Evolutionary conservation across 2,888 invertebrate genomes (phyloP).

Genomic region (Carterocephalus palaemon): DNA sequence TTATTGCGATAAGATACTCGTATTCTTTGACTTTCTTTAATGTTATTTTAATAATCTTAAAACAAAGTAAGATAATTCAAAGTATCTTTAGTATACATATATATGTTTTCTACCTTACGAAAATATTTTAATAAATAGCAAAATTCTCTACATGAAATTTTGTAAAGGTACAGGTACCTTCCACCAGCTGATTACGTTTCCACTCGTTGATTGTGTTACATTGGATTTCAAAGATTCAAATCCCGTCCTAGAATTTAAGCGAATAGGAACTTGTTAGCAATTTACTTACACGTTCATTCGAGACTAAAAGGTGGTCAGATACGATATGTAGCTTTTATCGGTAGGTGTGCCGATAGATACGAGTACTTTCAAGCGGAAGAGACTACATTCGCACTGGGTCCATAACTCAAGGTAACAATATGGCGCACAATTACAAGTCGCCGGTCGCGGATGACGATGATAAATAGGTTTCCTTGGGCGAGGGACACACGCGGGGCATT

Average conservation of each 20-base stretch:
- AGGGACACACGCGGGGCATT: conserved; percentile 54
- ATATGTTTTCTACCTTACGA: conserved; percentile 9
- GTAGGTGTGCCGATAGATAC: conserved; percentile 13
- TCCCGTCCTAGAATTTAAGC: conserved; percentile 10
- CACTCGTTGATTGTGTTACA: conserved; percentile 8
- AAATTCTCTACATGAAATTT: no score
- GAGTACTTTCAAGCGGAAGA: conserved; percentile 59
- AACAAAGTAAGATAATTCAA: no score
- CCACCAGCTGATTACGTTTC: no score
- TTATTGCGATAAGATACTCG: conserved; percentile 13
- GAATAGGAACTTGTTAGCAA: conserved; percentile 19
- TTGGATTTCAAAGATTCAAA: conserved; percentile 5
- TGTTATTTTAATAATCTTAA: no score
- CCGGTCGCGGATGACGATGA: conserved; percentile 70
- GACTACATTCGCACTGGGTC: conserved; percentile 48
- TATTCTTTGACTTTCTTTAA: conserved; percentile 7
- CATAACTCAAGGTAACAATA: conserved; percentile 74
- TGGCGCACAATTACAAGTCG: conserved; percentile 72
- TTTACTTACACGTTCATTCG: conserved; percentile 20
- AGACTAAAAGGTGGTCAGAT: conserved; percentile 13
- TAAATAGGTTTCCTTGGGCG: conserved; percentile 67
- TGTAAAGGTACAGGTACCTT: no score
- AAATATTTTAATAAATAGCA: background rate
- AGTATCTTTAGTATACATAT: no score
- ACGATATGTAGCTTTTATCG: conserved; percentile 9